Percentiles rank a stretch among this genome's conserved stretches.
Evolutionary conservation across 2,113 vertebrate species (phyloP).

Genomic region (Lepus europaeus): DNA sequence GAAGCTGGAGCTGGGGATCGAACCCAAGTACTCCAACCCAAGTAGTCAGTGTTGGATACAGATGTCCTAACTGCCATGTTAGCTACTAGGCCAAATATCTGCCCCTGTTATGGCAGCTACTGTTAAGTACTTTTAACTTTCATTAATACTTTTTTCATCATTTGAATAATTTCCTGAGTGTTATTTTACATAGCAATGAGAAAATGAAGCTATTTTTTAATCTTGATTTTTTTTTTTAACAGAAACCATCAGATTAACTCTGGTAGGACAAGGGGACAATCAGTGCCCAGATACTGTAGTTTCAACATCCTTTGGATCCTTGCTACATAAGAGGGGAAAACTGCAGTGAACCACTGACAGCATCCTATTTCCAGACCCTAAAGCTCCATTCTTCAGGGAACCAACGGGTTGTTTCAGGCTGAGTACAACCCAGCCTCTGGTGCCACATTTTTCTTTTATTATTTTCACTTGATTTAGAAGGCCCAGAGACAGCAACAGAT

Average conservation of each 20-base stretch:
- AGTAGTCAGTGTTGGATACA: too few relatives aligned
- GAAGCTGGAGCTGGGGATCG: too few relatives aligned
- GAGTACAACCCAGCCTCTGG: not conserved
- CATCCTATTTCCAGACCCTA: not conserved
- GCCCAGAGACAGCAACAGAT: too few relatives aligned
- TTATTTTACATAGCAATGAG: not conserved
- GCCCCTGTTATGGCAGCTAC: too few relatives aligned
- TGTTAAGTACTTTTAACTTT: not conserved
- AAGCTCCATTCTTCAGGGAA: not conserved
- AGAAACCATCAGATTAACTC: not conserved
- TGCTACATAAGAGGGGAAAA: not conserved
- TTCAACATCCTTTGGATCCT: conserved; percentile 4
- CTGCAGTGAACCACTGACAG: not conserved
- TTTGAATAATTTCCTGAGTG: conserved; percentile 16
- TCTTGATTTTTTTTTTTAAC: not conserved
- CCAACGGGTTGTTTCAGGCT: not conserved
- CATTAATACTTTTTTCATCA: not conserved
- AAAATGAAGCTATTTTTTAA: conserved; percentile 11
- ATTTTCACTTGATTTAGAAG: too few relatives aligned
- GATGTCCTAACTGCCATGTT: too few relatives aligned
- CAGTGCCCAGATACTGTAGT: not conserved
- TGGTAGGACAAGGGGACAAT: not conserved
- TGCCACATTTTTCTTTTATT: not conserved
- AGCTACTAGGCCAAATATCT: too few relatives aligned
- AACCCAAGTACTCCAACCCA: too few relatives aligned